Base-by-base conservation (phyloP, 1,140 invertebrate genomes). In the Sycophaga agraensis region DNA sequence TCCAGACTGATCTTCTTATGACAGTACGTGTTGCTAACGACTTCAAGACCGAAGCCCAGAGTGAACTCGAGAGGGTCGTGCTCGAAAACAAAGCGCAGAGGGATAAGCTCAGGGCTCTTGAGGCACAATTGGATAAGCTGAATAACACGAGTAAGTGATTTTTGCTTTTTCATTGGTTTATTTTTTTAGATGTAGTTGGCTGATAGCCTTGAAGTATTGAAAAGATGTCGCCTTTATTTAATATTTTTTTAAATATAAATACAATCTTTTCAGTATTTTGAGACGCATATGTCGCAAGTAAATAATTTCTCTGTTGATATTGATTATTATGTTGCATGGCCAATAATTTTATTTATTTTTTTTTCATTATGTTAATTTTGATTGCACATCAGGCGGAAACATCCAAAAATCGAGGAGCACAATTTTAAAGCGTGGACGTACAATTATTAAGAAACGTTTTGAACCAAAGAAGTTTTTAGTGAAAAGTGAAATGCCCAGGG, bases 11-110 rank as follows among this genome's bases (percentile, higher is more conserved):
- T 80, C 82, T 98, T 0, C 81, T 96, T 26, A 93, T 93, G 81
- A 94, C 94, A 0, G 95, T 98, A 0, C 84, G 94, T 17, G 94
- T 97, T 8, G 94, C 95, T 11, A 96, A 97, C 79, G 93, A 97
- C 74, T 95, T 97, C 78, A 94, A 95, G 75, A 92, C 90, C 21
- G 91, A 93, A 76, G 90, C 91, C 0, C 89, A 92, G 71, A 84
- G 88, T 54, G 91, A 94, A 68, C 82, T 92, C 61, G 92, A 96
- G 73, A 85, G 88, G 63, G 82, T 96, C 7, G 85, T 90, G 28
- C 81, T 88, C 67, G 92, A 96, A 72, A 96, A 96, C 79, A 89
- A 89, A 69, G 74, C 84, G 1, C 85, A 93, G n/a, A 84, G 88
- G 60, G 92, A 96, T 66, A 88, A 88, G 70, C 85, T 92, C 42